Percentiles rank a stretch among this genome's conserved stretches.
Conservation (phyloP, 2,797 vertebrate species). For the Takifugu rubripes region DNA sequence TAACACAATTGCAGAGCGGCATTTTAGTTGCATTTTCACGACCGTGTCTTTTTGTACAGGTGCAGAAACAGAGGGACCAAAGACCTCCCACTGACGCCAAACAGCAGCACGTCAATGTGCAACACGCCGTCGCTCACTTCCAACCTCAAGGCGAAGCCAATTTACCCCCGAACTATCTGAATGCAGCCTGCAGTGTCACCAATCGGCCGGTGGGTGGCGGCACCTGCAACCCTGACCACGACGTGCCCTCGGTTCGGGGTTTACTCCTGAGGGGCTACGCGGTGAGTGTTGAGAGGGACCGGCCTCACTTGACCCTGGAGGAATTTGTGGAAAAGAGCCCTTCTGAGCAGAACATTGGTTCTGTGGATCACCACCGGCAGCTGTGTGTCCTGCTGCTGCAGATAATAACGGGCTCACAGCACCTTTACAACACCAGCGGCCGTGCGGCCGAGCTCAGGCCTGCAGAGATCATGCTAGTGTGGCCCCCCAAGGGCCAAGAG, state of each 20-base stretch:
- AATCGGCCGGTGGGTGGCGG: slow-evolving; percentile 35
- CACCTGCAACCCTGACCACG: slow-evolving; percentile 1
- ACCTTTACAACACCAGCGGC: slow-evolving; percentile 49
- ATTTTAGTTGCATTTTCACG: too few relatives aligned
- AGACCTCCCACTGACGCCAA: slow-evolving; percentile 11
- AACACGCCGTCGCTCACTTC: slow-evolving; percentile 62
- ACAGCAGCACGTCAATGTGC: slow-evolving; percentile 69
- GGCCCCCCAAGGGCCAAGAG: slow-evolving; percentile 30
- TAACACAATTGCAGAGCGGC: not conserved
- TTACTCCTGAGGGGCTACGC: slow-evolving; percentile 49
- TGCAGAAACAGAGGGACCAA: slow-evolving; percentile 25
- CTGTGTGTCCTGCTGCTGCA: slow-evolving; percentile 80
- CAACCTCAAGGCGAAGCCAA: not conserved
- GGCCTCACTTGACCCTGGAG: slow-evolving; percentile 75
- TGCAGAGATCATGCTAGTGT: slow-evolving; percentile 70
- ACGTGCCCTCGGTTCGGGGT: slow-evolving; percentile 30
- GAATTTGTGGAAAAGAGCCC: slow-evolving; percentile 66
- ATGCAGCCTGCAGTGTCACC: not conserved
- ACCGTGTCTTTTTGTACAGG: slow-evolving; percentile 44
- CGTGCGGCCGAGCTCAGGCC: slow-evolving; percentile 62
- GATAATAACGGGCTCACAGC: slow-evolving; percentile 70
- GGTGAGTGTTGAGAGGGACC: slow-evolving; percentile 66
- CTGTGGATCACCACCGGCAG: slow-evolving; percentile 64
- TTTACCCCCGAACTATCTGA: not conserved
- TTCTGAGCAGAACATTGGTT: slow-evolving; percentile 31